A percentile compares a stretch with the other conserved stretches of the same genome.
These are phyloP conservation scores for Bucco capensis DNA, from an alignment of 2,113 vertebrate genomes.

Conservation along the genomic window DNA sequence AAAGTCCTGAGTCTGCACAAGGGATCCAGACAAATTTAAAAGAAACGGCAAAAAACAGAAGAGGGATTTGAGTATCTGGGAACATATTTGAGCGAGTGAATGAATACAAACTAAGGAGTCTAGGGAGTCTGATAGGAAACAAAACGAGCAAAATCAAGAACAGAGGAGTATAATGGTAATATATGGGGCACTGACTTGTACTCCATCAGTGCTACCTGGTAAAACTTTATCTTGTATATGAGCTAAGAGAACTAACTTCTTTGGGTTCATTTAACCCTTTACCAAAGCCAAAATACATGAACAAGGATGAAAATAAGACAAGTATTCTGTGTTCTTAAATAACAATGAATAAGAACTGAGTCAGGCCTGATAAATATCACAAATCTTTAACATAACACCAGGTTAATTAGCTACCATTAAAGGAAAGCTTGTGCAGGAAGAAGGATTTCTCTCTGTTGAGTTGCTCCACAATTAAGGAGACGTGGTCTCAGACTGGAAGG, in stretches of 20 bases:
- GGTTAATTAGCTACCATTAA: not conserved
- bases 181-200: not conserved
- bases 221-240: not conserved
- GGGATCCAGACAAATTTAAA: conserved; percentile 35
- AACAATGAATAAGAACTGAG: conserved; percentile 1
- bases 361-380: conserved; percentile 26
- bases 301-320: not conserved
- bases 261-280: not conserved
- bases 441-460: not conserved
- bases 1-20: conserved; percentile 45
- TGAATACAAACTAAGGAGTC: conserved; percentile 10
- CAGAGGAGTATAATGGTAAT: not conserved
- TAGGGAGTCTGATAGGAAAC: conserved; percentile 41
- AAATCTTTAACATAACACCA: not conserved
- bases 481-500: not conserved
- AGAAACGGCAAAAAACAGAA: conserved; percentile 53
- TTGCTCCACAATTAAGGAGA: not conserved
- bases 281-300: not conserved
- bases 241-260: not conserved
- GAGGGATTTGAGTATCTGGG: conserved; percentile 35
- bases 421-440: not conserved
- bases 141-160: conserved; percentile 36
- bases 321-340: not conserved
- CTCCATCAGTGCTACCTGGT: not conserved
- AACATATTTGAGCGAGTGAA: conserved; percentile 37